These are phyloP conservation scores for Trichopoda pennipes DNA, from an alignment of 2,888 invertebrate genomes.

Conservation along the genomic window DNA sequence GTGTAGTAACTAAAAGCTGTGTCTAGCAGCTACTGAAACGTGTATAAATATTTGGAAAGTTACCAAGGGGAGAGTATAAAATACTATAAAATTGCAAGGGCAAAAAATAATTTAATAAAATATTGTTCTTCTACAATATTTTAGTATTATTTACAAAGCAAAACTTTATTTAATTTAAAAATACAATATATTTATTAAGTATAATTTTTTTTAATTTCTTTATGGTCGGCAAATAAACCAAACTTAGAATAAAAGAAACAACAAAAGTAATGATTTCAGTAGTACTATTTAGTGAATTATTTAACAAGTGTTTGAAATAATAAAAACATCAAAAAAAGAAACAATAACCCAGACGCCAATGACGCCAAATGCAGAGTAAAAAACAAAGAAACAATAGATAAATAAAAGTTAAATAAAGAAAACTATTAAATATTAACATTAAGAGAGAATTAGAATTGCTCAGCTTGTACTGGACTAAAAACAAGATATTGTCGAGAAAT, in stretches of 20 bases:
- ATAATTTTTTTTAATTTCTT: neutral
- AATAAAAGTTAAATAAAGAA: neutral
- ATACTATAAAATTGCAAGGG: no score
- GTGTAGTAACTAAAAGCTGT: no score
- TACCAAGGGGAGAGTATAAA: no score
- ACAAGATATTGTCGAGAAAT: constrained; percentile 20
- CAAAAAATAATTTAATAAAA: no score
- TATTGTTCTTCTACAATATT: no score
- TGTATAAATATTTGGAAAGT: no score
- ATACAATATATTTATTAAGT: neutral
- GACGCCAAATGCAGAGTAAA: neutral
- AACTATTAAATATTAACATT: neutral
- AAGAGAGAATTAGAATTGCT: constrained; percentile 41
- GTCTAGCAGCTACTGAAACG: no score
- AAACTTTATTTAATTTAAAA: neutral
- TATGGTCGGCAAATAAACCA: constrained; percentile 11
- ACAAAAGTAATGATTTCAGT: constrained; percentile 20
- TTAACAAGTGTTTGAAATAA: constrained; percentile 24
- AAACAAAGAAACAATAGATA: neutral
- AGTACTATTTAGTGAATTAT: constrained; percentile 36
- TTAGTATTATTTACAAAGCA: no score
- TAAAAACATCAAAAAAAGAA: constrained; percentile 6
- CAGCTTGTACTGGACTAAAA: neutral
- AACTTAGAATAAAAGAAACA: constrained; percentile 1
- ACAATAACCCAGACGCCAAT: neutral